These are phyloP conservation scores for Euleptes europaea DNA, from an alignment of 2,113 vertebrate species.

Conservation along the genomic window DNA sequence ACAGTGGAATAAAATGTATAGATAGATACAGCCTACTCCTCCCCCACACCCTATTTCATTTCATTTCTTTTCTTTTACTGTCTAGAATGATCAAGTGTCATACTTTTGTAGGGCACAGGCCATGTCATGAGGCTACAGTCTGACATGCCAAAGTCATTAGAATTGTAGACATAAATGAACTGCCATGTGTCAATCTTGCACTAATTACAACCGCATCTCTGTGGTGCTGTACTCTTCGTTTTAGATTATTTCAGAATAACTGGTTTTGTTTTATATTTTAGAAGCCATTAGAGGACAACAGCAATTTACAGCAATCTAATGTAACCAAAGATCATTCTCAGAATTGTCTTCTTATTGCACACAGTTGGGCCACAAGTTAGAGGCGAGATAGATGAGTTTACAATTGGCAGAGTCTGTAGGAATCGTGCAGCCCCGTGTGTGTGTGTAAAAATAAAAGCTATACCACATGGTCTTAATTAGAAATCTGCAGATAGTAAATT, in stretches of 20 bases:
- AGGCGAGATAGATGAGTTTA: constrained; percentile 41
- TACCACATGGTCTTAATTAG: constrained; percentile 54
- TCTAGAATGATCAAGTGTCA: not conserved
- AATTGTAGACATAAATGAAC: constrained; percentile 27
- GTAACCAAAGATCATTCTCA: constrained; percentile 49
- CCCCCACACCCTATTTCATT: not conserved
- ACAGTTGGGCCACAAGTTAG: constrained; percentile 50
- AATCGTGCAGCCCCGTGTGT: constrained; percentile 30
- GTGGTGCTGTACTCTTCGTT: constrained; percentile 1
- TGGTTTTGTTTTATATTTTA: constrained; percentile 42
- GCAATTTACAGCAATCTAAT: constrained; percentile 55
- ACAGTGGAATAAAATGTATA: too few relatives aligned
- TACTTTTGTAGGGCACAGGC: not conserved
- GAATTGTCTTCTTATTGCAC: constrained; percentile 55
- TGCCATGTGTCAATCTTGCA: not conserved
- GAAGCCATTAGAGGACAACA: constrained; percentile 42
- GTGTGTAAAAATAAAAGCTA: not conserved
- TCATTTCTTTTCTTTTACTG: not conserved
- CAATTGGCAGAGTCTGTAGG: constrained; percentile 38
- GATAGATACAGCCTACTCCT: too few relatives aligned
- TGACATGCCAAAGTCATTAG: not conserved
- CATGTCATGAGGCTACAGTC: not conserved
- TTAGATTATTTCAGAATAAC: constrained; percentile 44
- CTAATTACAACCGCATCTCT: constrained; percentile 34
- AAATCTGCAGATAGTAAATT: constrained; percentile 55